Base-by-base conservation (phyloP, 2,888 invertebrate species). In the Oscheius onirici region DNA sequence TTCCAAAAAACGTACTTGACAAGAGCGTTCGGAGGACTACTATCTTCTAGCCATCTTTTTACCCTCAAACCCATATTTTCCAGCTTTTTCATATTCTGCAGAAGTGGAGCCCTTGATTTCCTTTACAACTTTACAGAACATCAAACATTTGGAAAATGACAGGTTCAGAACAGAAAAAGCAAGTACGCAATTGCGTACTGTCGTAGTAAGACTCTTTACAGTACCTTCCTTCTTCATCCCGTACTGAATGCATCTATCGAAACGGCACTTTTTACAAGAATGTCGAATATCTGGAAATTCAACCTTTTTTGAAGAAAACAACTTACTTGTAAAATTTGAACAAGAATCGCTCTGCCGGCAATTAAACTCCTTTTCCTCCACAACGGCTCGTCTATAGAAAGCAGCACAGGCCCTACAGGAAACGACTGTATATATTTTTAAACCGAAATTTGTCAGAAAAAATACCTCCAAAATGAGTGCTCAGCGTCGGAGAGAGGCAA, bases 171-270 rank as follows among this genome's bases (percentile, higher is more conserved):
- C n/a, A n/a, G n/a, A n/a, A n/a, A n/a, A n/a, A n/a, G n/a, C n/a
- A n/a, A n/a, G n/a, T n/a, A n/a, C n/a, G n/a, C n/a, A n/a, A n/a
- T n/a, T n/a, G n/a, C n/a, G n/a, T n/a, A n/a, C n/a, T n/a, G n/a
- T n/a, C n/a, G n/a, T n/a, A n/a, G n/a, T n/a, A n/a, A n/a, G n/a
- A n/a, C 34, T 46, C 11, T 5, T 10, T 10, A 46, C 3, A 46
- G 13, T 15, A 99, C 97, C 97, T 93, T 99, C 97, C 70, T 97
- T 92, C 90, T 97, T 97, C 99, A 99, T 99, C 89, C 99, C 99
- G 88, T 97, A 97, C 88, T 94, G 95, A 84, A 99, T 92, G 90
- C 99, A 99, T 91, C 99, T 99, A 90, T 97, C 96, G 91, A 97
- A 99, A 84, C 99, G 92, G 91, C 99, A 99, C 90, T 93, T 97